Base-by-base conservation (phyloP, 2,888 invertebrate species). In the Aplocera efformata region DNA sequence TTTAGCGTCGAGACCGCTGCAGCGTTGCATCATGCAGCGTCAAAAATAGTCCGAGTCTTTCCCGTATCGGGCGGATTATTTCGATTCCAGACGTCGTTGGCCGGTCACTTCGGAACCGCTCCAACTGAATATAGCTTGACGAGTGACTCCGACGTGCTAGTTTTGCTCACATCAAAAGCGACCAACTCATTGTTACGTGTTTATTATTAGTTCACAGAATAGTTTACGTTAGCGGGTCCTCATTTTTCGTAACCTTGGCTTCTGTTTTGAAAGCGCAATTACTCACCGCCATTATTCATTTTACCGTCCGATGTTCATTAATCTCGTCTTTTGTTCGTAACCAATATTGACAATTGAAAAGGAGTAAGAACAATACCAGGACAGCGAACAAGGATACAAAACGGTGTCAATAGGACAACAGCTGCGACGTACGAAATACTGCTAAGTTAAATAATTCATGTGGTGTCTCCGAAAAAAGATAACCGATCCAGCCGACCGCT, bases 81-180 rank as follows among this genome's bases (percentile, higher is more conserved):
- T 50, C 46, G 22, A 51, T 48, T 49, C 23, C 39, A 41, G 36
- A 40, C 45, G 44, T 40, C 38, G 38, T 48, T 42, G 41, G 43
- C 32, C 47, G 37, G 49, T 48, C 40, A 50, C 50, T 42, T 32
- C 60, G 67, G 66, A 63, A 69, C 69, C 66, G 67, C 69, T 62
- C 58, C 61, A 56, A 66, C 72, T 77, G 72, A 82, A 79, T 83
- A 47, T 85, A 81, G 78, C 80, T 86, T 85, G 79, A 85, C 79
- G 83, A 85, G 73, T 74, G 68, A 63, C 63, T 60, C 70, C 69
- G 46, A 66, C 65, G 80, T 81, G 79, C 67, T 39, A 27, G 22
- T 22, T 22, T 7, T 58, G 72, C 73, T 67, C 73, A 74, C 73
- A 80, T 77, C 79, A 74, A 77, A 74, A 69, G 63, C 65, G 56